Conservation (phyloP, 2,113 vertebrate genomes). For the Pollimyrus isidori region DNA sequence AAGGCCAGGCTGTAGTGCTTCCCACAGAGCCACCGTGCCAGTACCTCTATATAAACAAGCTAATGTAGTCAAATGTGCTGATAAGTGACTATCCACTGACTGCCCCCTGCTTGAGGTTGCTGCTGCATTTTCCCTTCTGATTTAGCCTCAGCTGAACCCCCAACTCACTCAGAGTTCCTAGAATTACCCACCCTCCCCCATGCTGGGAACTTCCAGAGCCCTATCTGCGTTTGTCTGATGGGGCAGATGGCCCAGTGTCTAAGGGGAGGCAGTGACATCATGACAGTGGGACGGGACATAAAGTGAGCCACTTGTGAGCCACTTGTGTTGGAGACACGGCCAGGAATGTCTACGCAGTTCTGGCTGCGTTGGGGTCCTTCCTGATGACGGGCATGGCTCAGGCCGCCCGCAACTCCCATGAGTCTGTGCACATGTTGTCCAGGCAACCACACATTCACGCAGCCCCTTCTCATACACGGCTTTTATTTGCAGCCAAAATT, state of each 20-base stretch:
- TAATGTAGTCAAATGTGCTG: background rate
- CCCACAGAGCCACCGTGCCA: background rate
- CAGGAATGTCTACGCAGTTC: background rate
- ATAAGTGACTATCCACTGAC: background rate
- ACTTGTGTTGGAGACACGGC: background rate
- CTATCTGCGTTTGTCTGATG: background rate
- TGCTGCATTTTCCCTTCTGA: background rate
- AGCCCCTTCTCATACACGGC: background rate
- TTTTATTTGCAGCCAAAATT: background rate
- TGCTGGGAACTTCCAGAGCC: background rate
- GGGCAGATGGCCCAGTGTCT: background rate
- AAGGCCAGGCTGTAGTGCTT: background rate
- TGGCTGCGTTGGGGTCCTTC: background rate
- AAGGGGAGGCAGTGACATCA: background rate
- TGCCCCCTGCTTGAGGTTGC: background rate
- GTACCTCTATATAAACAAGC: background rate
- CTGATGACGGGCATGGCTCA: background rate
- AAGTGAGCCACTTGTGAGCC: too few species aligned
- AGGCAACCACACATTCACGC: background rate
- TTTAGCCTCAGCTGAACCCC: background rate
- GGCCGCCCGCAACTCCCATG: background rate
- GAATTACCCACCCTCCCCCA: background rate
- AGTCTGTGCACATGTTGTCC: background rate
- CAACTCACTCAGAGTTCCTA: background rate
- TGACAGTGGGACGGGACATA: background rate